A percentile compares a stretch with the other conserved stretches of the same genome.
Evolutionary conservation across 2,888 invertebrate genomes (phyloP).

Genomic region (Myathropa florea): DNA sequence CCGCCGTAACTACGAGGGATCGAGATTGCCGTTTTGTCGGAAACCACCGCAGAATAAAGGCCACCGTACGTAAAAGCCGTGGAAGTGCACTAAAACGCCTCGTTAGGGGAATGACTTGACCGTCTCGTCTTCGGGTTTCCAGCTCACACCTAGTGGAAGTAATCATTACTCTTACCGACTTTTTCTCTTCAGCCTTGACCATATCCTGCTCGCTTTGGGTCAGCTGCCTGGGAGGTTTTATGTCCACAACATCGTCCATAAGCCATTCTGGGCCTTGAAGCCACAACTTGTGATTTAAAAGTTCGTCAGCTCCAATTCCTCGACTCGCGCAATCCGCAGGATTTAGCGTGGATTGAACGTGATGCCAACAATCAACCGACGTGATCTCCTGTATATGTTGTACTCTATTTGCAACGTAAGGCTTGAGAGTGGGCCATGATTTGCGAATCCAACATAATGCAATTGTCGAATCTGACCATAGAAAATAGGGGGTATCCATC

Average conservation of each 20-base stretch:
- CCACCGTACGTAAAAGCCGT: too few relatives aligned
- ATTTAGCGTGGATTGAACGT: conserved; percentile 48
- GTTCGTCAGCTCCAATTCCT: background rate
- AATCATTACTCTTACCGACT: too few relatives aligned
- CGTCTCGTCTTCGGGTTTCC: too few relatives aligned
- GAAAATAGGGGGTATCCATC: too few relatives aligned
- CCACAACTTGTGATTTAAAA: background rate
- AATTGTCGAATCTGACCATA: too few relatives aligned
- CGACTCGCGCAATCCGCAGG: background rate
- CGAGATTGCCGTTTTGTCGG: background rate
- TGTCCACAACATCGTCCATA: background rate
- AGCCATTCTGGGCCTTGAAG: conserved; percentile 1
- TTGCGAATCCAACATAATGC: conserved; percentile 25
- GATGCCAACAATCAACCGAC: too few relatives aligned
- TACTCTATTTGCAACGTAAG: conserved; percentile 1
- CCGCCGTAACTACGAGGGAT: background rate
- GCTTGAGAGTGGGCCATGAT: background rate
- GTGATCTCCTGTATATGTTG: conserved; percentile 15
- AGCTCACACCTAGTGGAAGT: too few relatives aligned
- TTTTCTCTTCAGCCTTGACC: too few relatives aligned
- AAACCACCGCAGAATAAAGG: too few relatives aligned
- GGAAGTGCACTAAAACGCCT: too few relatives aligned
- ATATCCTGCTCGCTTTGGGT: background rate
- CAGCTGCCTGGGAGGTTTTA: background rate
- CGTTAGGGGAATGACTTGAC: too few relatives aligned